Conservation (phyloP, 2,797 vertebrate species). For the Gastrophryne carolinensis region DNA sequence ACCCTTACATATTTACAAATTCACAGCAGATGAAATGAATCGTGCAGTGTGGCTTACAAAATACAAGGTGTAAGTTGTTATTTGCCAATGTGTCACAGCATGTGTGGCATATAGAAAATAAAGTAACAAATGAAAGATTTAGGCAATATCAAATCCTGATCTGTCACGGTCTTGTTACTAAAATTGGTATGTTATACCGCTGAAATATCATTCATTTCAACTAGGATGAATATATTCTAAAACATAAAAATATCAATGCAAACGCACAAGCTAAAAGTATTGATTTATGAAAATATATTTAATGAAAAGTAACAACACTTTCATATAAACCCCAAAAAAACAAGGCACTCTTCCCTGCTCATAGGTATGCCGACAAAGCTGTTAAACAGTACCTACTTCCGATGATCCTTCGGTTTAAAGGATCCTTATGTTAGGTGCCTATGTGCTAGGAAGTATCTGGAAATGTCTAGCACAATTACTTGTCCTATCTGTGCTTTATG, state of each 20-base stretch:
- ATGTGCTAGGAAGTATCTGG: too few species aligned
- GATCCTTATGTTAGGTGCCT: too few species aligned
- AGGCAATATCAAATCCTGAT: constrained; percentile 47
- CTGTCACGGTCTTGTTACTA: constrained; percentile 51
- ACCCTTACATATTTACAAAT: constrained; percentile 36
- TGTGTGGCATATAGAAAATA: constrained; percentile 7
- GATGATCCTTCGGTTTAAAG: too few species aligned
- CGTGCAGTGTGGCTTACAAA: constrained; percentile 42
- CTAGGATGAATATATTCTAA: neutral
- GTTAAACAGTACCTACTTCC: too few species aligned
- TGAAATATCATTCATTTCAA: constrained; percentile 5
- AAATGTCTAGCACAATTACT: too few species aligned
- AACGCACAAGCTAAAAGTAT: neutral
- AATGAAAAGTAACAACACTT: too few species aligned
- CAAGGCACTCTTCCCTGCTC: too few species aligned
- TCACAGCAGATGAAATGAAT: constrained; percentile 38
- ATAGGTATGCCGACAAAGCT: too few species aligned
- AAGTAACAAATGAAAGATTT: constrained; percentile 17
- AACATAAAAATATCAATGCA: neutral
- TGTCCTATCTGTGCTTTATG: too few species aligned
- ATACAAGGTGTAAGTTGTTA: constrained; percentile 39
- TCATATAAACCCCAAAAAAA: too few species aligned
- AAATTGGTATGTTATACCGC: constrained; percentile 1
- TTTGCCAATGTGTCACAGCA: constrained; percentile 38
- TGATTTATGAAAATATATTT: too few species aligned